Evolutionary conservation across 1,140 invertebrate genomes (phyloP), one percentile per base, ranked within the genome.

Genomic region (Nephila pilipes): DNA sequence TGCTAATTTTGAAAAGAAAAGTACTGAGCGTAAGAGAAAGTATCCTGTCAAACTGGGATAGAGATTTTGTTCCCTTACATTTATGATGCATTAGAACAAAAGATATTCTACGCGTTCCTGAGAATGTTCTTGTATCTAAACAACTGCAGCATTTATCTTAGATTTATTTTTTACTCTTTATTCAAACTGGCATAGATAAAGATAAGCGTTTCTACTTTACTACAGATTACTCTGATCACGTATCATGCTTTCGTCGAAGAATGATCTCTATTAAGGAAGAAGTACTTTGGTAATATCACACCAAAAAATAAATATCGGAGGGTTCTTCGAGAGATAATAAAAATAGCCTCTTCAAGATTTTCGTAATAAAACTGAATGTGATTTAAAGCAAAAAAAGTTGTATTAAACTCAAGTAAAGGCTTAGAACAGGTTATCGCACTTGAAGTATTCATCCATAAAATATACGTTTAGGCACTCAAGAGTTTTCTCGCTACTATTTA

Each of bases 221-320:
- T 81, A n/a, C 80, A 81, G 46, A 81, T 54, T 25, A 38, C 38
- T 81, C 46, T 81, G 80, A 81, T 81, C 80, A 81, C 80, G 80
- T 81, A 81, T 81, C 80, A 29, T 10, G 36, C 38, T 81, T 29
- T 46, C 29, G 36, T 81, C n/a, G 46, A 81, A 54, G 80, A 81
- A 81, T 81, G 80, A 81, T 81, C 46, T 55, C 80, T 55, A 81
- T 81, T 81, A 81, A 81, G n/a, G 36, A n/a, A 46, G 22, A 54
- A 55, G 80, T 55, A 81, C 46, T 46, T 81, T 22, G 80, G 38
- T 81, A 81, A 81, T 81, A 81, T 55, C 22, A 6, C n/a, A 22
- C 46, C 46, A 25, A 54, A 81, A 81, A 81, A 55, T 32, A 32
- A 55, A 81, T 81, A n/a, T 46, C 80, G 22, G 14, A 38, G 75